Base-by-base conservation (phyloP, 2,113 vertebrate species). In the Nerophis lumbriciformis region DNA sequence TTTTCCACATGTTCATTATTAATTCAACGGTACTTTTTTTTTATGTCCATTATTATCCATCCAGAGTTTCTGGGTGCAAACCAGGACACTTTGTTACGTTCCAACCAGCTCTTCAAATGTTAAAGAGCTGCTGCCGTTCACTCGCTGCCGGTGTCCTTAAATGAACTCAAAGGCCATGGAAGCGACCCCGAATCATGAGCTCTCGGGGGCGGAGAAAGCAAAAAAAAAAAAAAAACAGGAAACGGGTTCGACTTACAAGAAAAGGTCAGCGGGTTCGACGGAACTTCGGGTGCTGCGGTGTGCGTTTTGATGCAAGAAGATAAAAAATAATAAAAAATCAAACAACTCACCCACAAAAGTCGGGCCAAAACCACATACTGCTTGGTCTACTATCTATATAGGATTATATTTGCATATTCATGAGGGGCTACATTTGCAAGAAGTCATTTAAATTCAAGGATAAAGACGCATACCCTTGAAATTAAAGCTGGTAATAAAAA, bases 371-470 rank as follows among this genome's bases (percentile, higher is more conserved):
- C 28, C 39, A 42, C 42, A 45, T 12, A 45, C 42, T 45, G 42
- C 12, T 11, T 12, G 10, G 12, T 12, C 42, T 12, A 45, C 42
- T 45, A 45, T 45, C 3, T 45, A 45, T 12, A 45, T 11, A 45
- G 10, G 10, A 45, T 45, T 45, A 11, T 44, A 19, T 57, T 57
- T 57, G 37, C 55, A 57, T 57, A 44, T 44, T 57, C 55, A 57
- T 11, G 19, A 44, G 39, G 16, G 6, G 19, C 21, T n/a, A 39
- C 15, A 39, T 37, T 56, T 56, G 53, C 37, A 56, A 42, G 38
- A 44, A 15, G 38, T 57, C 39, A 57, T 44, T 57, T n/a, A 45
- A 19, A 57, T 57, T 57, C 55, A 57, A 57, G 55, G 16, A 14
- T 10, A 57, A 57, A 7, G 39, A 9, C 44, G 21, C 16, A 1